phyloP scores from a whole-genome alignment of 2,797 vertebrate species.

The Crocidura indochinensis region DNA sequence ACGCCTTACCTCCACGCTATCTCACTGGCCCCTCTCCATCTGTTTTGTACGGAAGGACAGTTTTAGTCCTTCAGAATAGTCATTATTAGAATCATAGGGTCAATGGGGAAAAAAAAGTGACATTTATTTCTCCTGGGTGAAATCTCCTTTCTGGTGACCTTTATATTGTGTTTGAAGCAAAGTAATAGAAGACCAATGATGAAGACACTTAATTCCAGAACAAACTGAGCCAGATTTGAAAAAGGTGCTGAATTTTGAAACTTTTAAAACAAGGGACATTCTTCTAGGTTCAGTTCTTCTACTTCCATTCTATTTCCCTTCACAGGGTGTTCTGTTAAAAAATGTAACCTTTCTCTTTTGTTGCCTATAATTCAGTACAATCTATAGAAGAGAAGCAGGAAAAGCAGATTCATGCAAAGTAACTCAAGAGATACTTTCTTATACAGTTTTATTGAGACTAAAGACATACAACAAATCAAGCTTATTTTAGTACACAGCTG shows the following conservation, averaged over 20 bases:
- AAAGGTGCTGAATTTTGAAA: neutral
- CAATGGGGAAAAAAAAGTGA: neutral
- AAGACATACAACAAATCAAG: neutral
- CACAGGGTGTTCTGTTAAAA: neutral
- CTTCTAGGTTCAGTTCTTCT: conserved; percentile 5
- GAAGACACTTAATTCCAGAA: neutral
- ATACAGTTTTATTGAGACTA: neutral
- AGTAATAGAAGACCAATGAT: neutral
- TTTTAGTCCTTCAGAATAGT: neutral
- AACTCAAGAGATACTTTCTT: neutral
- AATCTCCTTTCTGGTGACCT: neutral
- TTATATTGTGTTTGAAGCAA: neutral
- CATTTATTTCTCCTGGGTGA: neutral
- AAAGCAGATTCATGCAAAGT: neutral
- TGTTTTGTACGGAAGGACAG: neutral
- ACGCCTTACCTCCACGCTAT: too few species aligned
- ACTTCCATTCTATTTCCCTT: neutral
- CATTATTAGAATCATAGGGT: neutral
- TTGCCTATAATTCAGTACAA: neutral
- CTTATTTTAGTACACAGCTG: neutral
- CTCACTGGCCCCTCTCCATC: too few species aligned
- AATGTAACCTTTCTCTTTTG: neutral
- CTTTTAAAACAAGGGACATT: neutral
- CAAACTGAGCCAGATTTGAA: neutral
- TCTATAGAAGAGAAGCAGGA: neutral